A percentile compares a stretch with the other conserved stretches of the same genome.
These are phyloP conservation scores for Chionodraco myersi DNA, from an alignment of 2,113 vertebrate species.

Conservation along the genomic window DNA sequence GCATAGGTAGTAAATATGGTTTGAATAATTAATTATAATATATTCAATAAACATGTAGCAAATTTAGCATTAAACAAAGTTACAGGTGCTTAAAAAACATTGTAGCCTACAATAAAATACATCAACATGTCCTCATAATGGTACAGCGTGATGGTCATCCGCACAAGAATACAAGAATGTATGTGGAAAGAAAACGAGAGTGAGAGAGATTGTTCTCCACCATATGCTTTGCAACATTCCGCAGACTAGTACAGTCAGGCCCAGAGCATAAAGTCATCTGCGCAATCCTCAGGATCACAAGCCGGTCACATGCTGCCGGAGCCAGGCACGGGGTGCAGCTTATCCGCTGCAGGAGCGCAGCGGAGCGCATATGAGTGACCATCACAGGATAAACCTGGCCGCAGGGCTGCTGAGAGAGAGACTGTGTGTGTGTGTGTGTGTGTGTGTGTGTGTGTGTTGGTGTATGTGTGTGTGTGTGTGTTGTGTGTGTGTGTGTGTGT, in stretches of 20 bases:
- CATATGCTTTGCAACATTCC: not conserved
- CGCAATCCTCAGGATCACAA: slow-evolving; percentile 59
- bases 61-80: not conserved
- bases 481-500: not conserved
- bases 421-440: not conserved
- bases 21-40: not conserved
- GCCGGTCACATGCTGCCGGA: slow-evolving; percentile 79
- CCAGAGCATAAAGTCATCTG: slow-evolving; percentile 43
- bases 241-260: slow-evolving; percentile 20
- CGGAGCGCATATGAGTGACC: slow-evolving; percentile 71
- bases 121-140: not conserved
- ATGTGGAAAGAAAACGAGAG: not conserved
- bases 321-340: slow-evolving; percentile 78
- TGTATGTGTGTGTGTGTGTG: too few species aligned
- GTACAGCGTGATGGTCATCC: slow-evolving; percentile 43
- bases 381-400: slow-evolving; percentile 77
- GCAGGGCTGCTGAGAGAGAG: slow-evolving; percentile 42
- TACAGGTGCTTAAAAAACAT: not conserved
- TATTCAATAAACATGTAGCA: not conserved
- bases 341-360: slow-evolving; percentile 69
- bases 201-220: not conserved
- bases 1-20: not conserved
- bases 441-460: not conserved
- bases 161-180: slow-evolving; percentile 19
- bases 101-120: not conserved